Percentiles rank a stretch among this genome's conserved stretches.
Evolutionary conservation across 2,113 vertebrate species (phyloP).

Genomic region (Daubentonia madagascariensis): DNA sequence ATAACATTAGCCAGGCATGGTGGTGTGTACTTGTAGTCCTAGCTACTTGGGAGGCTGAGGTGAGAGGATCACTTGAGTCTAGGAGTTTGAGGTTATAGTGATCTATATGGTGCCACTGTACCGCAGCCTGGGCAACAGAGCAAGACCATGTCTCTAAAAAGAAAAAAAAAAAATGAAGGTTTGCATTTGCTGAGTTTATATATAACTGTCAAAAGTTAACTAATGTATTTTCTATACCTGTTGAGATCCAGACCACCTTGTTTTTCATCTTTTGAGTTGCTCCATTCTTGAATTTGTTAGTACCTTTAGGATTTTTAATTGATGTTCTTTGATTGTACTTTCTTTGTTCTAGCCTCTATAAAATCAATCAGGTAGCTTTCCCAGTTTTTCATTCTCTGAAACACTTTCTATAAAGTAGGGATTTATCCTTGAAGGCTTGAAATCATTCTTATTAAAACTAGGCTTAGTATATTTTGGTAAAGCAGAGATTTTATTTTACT

Average conservation of each 20-base stretch:
- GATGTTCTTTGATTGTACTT: background rate
- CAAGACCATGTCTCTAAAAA: too few species aligned
- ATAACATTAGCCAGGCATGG: too few species aligned
- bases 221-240: background rate
- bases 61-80: too few species aligned
- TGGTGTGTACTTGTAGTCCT: too few species aligned
- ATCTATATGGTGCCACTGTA: too few species aligned
- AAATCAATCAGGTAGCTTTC: background rate
- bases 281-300: background rate
- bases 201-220: background rate
- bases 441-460: background rate
- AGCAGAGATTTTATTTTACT: background rate
- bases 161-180: too few species aligned
- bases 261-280: background rate
- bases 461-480: background rate
- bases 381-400: background rate
- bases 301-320: background rate
- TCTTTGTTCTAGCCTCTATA: background rate
- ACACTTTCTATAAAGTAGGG: background rate
- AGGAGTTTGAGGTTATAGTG: too few species aligned
- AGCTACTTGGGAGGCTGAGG: too few species aligned
- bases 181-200: background rate
- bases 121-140: too few species aligned
- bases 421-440: background rate
- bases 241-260: background rate